Percentiles rank a stretch among this genome's conserved stretches.
Conservation (phyloP, 2,113 vertebrate species). For the Podocnemis expansa region DNA sequence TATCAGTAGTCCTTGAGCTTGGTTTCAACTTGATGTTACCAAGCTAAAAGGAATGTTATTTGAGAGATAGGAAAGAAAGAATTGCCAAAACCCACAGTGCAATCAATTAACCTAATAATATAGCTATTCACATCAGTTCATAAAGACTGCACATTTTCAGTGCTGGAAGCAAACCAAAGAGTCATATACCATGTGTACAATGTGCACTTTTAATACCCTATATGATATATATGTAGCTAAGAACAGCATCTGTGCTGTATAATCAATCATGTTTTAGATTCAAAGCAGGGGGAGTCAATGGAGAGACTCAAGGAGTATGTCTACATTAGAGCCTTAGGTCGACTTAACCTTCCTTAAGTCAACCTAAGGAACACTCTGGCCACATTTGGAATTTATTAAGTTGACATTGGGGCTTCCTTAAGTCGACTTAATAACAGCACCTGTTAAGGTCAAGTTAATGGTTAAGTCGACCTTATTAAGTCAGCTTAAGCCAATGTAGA, state of each 20-base stretch:
- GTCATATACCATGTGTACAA: fast-evolving
- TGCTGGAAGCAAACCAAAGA: not conserved
- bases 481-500: too few species aligned
- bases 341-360: too few species aligned
- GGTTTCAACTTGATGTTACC: not conserved
- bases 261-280: not conserved
- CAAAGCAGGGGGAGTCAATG: not conserved
- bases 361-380: too few species aligned
- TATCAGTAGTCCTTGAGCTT: not conserved
- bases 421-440: too few species aligned
- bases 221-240: not conserved
- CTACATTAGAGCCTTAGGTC: too few species aligned
- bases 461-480: too few species aligned
- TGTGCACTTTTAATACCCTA: not conserved
- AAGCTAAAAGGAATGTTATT: not conserved
- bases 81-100: not conserved
- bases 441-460: too few species aligned
- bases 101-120: not conserved
- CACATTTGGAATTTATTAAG: too few species aligned
- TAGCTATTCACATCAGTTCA: not conserved
- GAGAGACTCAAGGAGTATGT: too few species aligned
- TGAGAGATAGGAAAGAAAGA: not conserved
- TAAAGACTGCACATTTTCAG: not conserved
- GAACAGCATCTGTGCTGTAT: not conserved
- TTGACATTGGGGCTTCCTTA: too few species aligned